A percentile compares a stretch with the other conserved stretches of the same genome.
phyloP scores from a whole-genome alignment of 2,113 vertebrate genomes.

The Rhinichthys klamathensis region DNA sequence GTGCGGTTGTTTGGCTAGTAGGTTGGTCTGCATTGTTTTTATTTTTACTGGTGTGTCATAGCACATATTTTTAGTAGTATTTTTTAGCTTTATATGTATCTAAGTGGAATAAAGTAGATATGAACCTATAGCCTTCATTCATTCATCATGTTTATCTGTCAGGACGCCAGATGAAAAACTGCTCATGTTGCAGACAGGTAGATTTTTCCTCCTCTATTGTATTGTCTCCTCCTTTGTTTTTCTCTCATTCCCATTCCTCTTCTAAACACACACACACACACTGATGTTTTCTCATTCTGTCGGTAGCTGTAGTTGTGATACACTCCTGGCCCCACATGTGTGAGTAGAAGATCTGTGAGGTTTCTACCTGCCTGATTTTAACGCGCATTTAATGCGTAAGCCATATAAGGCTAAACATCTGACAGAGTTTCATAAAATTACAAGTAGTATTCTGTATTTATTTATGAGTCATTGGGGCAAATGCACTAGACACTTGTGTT shows the following conservation, averaged over 20 bases:
- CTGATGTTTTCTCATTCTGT: neutral
- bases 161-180: constrained; percentile 22
- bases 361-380: constrained; percentile 9
- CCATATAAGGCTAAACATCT: neutral
- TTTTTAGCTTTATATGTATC: neutral
- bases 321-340: neutral
- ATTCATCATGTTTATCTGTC: constrained; percentile 39
- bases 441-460: neutral
- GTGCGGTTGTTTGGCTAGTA: neutral
- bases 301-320: neutral
- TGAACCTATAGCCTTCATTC: neutral
- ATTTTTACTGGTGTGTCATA: neutral
- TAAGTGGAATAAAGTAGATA: constrained; percentile 29
- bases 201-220: constrained; percentile 14
- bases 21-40: neutral
- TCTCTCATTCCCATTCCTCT: neutral
- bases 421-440: neutral
- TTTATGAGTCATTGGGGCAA: neutral
- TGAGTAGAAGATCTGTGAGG: neutral
- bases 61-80: neutral
- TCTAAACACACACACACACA: neutral
- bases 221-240: neutral
- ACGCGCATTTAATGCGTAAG: neutral
- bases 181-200: constrained; percentile 1
- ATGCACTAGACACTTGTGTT: neutral